phyloP scores from a whole-genome alignment of 2,797 vertebrate genomes.

The Lithobates pipiens region DNA sequence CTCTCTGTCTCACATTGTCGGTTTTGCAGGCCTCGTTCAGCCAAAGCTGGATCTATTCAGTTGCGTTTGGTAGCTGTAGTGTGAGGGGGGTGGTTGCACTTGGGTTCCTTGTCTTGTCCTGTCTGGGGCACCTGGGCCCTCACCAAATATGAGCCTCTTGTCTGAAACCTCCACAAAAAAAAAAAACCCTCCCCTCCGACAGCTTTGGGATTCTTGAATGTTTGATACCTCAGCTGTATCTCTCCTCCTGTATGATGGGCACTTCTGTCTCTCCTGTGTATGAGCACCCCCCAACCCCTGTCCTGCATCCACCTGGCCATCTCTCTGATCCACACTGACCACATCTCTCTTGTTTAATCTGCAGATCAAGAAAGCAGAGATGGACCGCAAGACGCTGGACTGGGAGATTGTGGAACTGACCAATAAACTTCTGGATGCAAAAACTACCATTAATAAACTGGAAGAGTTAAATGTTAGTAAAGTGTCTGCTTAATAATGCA shows the following conservation, averaged over 20 bases:
- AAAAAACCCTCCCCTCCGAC: neutral
- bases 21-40: constrained; percentile 96
- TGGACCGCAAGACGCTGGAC: constrained; percentile 95
- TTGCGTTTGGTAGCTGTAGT: constrained; percentile 81
- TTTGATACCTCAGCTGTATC: neutral
- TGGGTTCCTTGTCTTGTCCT: neutral
- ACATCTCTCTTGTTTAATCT: neutral
- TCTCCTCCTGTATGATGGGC: neutral
- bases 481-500: neutral
- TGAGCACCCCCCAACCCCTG: neutral
- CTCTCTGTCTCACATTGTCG: constrained; percentile 70
- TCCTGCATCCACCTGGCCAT: neutral
- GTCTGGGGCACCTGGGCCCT: neutral
- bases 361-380: constrained; percentile 94
- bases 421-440: constrained; percentile 94
- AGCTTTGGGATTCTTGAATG: neutral
- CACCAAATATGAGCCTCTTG: constrained; percentile 5
- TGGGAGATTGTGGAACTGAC: constrained; percentile 97
- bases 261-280: neutral
- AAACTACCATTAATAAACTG: constrained; percentile 92
- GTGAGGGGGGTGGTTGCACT: neutral
- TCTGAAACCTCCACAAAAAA: neutral
- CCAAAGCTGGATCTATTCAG: constrained; percentile 98
- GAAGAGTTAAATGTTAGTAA: constrained; percentile 91
- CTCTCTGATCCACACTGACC: neutral